These are phyloP conservation scores for Chanos chanos DNA, from an alignment of 2,797 vertebrate species.

Conservation along the genomic window DNA sequence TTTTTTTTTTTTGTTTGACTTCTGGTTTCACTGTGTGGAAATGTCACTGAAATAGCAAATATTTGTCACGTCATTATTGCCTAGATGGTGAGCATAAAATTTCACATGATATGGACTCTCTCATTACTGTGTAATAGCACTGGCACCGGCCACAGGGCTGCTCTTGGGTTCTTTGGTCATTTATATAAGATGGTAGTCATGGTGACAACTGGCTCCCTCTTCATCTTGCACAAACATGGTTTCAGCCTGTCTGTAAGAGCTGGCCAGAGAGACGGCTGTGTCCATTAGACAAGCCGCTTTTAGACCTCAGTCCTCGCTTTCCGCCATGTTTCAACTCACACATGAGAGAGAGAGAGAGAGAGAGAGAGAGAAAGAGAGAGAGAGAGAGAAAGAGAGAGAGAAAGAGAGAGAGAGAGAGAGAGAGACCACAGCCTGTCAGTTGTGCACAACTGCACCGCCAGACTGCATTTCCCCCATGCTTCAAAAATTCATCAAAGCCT, in stretches of 20 bases:
- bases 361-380: too few species aligned
- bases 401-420: too few species aligned
- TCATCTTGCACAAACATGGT: neutral
- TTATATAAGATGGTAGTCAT: neutral
- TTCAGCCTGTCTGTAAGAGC: neutral
- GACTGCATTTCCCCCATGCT: constrained; percentile 8
- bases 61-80: too few species aligned
- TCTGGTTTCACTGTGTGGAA: too few species aligned
- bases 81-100: too few species aligned
- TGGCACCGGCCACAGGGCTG: neutral
- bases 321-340: constrained; percentile 8
- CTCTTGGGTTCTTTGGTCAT: neutral
- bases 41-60: too few species aligned
- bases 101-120: neutral
- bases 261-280: neutral
- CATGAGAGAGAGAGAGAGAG: neutral
- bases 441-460: constrained; percentile 9
- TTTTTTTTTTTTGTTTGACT: too few species aligned
- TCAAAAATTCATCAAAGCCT: constrained; percentile 40
- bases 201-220: constrained; percentile 12
- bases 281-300: constrained; percentile 20
- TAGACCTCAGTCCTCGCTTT: too few species aligned
- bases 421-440: constrained; percentile 1
- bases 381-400: too few species aligned
- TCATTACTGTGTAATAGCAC: neutral